These are phyloP conservation scores for Scaptomyza cyrtandrae DNA, from an alignment of 2,888 invertebrate species.

Conservation along the genomic window DNA sequence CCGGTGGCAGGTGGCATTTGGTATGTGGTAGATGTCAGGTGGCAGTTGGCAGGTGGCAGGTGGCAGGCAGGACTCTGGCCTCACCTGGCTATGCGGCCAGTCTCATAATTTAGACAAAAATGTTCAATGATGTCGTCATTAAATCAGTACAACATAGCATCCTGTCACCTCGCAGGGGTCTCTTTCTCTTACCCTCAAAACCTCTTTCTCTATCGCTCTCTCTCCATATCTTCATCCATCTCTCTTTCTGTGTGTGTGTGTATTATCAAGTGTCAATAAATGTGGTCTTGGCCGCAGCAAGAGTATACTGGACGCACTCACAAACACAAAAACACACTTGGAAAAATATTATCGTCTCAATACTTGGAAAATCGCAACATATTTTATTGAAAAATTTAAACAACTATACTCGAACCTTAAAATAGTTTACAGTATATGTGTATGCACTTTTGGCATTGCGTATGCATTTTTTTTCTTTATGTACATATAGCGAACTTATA, in stretches of 20 bases:
- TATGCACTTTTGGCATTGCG: no score
- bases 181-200: background rate
- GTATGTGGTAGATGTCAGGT: background rate
- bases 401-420: no score
- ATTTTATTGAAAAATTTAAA: no score
- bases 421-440: no score
- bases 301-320: slow-evolving; percentile 17
- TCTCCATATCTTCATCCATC: background rate
- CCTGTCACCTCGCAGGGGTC: background rate
- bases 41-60: slow-evolving; percentile 5
- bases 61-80: background rate
- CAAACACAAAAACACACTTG: background rate
- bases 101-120: slow-evolving; percentile 69
- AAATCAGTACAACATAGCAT: slow-evolving; percentile 47
- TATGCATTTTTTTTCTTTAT: no score
- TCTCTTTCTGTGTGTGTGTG: background rate
- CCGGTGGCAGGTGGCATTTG: background rate
- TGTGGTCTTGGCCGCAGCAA: slow-evolving; percentile 41
- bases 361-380: background rate
- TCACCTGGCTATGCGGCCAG: background rate
- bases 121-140: slow-evolving; percentile 66
- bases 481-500: no score
- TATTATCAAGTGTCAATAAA: slow-evolving; percentile 57
- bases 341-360: background rate
- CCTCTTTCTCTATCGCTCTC: background rate